These are phyloP conservation scores for Chondrosia reniformis DNA, from an alignment of 37 sponge, comb jelly and placozoan species.

Conservation along the genomic window DNA sequence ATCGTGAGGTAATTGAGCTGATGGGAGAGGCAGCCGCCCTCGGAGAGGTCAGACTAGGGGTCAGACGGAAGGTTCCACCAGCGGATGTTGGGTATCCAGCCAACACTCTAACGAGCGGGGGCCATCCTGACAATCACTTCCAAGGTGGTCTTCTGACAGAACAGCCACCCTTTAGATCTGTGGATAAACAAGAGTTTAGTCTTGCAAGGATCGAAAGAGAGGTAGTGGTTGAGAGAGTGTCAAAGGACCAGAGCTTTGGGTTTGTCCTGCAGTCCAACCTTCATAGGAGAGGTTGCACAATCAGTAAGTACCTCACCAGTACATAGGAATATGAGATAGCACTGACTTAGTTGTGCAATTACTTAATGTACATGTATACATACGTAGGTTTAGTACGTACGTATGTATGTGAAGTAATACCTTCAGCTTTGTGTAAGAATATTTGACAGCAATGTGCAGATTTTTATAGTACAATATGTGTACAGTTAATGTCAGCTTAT, in stretches of 20 bases:
- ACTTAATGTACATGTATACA: too few species aligned
- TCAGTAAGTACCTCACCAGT: slow-evolving; percentile 29
- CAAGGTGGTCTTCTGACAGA: too few species aligned
- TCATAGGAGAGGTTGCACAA: slow-evolving; percentile 57
- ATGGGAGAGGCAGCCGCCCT: slow-evolving; percentile 13
- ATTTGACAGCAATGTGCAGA: too few species aligned
- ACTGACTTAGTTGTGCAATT: too few species aligned
- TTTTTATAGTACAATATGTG: too few species aligned
- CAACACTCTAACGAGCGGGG: not conserved
- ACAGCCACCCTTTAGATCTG: too few species aligned
- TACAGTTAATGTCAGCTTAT: too few species aligned
- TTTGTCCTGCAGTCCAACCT: slow-evolving; percentile 92
- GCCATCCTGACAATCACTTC: not conserved
- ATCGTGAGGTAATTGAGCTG: slow-evolving; percentile 43
- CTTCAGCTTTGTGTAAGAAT: not conserved
- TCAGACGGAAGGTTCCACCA: slow-evolving; percentile 7
- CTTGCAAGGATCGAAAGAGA: slow-evolving; percentile 41
- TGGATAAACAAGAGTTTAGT: not conserved
- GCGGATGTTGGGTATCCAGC: not conserved
- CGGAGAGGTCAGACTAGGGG: slow-evolving; percentile 2
- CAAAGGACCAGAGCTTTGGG: slow-evolving; percentile 75
- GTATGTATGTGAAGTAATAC: not conserved
- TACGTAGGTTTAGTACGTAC: not conserved
- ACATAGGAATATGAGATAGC: too few species aligned
- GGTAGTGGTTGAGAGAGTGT: slow-evolving; percentile 50